These are phyloP conservation scores for Drosophila stalkeri DNA, from an alignment of 2,888 invertebrate genomes.

Conservation along the genomic window DNA sequence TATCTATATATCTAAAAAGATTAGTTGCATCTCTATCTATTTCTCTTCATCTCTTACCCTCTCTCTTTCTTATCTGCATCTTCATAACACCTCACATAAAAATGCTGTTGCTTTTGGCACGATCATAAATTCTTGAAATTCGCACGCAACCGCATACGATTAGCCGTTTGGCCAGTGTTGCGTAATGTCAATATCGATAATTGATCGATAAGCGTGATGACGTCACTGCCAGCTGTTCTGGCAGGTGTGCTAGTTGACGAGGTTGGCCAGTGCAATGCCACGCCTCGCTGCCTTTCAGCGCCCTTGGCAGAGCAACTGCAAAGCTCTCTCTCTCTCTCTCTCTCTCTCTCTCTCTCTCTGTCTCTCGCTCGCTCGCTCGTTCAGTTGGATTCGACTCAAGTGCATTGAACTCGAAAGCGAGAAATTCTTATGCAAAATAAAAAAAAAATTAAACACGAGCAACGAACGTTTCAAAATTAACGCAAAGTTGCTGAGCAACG, in stretches of 20 bases:
- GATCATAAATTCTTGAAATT: conserved; percentile 44
- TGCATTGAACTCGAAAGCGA: conserved; percentile 75
- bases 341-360: neutral
- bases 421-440: conserved; percentile 77
- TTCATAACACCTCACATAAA: neutral
- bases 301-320: conserved; percentile 27
- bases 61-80: neutral
- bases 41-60: neutral
- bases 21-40: neutral
- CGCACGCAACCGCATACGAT: conserved; percentile 28
- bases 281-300: neutral
- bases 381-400: conserved; percentile 54
- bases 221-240: conserved; percentile 31
- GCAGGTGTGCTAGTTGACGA: conserved; percentile 13
- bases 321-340: conserved; percentile 17
- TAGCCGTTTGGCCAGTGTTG: conserved; percentile 32
- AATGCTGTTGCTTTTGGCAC: conserved; percentile 3
- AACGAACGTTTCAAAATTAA: conserved; percentile 70
- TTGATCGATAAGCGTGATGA: conserved; percentile 25
- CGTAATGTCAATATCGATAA: conserved; percentile 31
- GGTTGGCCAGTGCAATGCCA: conserved; percentile 19
- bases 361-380: neutral
- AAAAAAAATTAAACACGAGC: conserved; percentile 40
- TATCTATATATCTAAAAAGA: too few relatives aligned
- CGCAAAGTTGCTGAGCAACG: conserved; percentile 75